Evolutionary conservation across 2,113 vertebrate genomes (phyloP).

Genomic region (Eptesicus fuscus): DNA sequence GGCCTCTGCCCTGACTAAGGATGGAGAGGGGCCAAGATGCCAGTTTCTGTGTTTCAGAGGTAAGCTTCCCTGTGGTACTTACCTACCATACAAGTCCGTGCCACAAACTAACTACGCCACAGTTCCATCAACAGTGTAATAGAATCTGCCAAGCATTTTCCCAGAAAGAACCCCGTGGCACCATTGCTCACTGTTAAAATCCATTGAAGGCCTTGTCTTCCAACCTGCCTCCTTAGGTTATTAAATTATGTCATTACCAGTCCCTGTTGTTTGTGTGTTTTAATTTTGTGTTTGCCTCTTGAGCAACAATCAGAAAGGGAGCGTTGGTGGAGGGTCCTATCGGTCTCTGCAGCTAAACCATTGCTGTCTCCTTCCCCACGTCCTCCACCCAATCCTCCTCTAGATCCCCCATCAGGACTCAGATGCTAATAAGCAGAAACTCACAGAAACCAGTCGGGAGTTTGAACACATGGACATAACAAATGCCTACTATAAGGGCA

Average conservation of each 20-base stretch:
- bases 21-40: background rate
- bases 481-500: background rate
- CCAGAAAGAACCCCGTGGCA: background rate
- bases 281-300: slow-evolving; percentile 30
- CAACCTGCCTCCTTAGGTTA: slow-evolving; percentile 30
- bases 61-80: background rate
- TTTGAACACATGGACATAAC: background rate
- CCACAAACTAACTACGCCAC: background rate
- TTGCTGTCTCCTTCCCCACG: background rate
- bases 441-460: too few relatives aligned
- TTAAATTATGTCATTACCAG: background rate
- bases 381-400: background rate
- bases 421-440: background rate
- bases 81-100: background rate
- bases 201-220: background rate
- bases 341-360: background rate
- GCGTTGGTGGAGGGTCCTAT: background rate
- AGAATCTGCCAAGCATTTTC: background rate
- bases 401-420: background rate
- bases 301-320: slow-evolving; percentile 28
- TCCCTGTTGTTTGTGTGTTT: slow-evolving; percentile 22
- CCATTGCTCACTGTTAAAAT: background rate
- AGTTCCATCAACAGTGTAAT: background rate
- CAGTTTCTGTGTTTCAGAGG: background rate
- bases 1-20: background rate